Conservation (phyloP, 2,797 vertebrate genomes). For the Pogoniulus pusillus region DNA sequence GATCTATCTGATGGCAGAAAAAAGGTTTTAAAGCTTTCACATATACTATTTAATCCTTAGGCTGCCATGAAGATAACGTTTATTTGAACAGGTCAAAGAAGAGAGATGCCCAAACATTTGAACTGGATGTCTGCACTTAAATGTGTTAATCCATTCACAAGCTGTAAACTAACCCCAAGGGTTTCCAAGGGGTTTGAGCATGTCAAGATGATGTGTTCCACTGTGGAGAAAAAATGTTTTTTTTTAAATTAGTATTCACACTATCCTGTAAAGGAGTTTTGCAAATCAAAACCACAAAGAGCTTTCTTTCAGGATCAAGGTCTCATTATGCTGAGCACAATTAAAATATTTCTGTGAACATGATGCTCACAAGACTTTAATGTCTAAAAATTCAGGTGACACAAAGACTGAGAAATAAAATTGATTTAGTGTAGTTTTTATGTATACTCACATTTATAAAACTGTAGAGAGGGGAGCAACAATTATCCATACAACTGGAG, state of each 20-base stretch:
- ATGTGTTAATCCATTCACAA: neutral
- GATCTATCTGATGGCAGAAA: neutral
- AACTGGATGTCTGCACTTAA: neutral
- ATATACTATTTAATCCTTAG: neutral
- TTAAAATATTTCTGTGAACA: slow-evolving; percentile 3
- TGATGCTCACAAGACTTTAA: neutral
- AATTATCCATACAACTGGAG: neutral
- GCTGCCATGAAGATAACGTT: neutral
- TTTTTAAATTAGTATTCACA: neutral
- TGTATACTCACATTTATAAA: neutral
- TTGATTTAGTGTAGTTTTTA: neutral
- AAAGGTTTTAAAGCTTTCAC: neutral
- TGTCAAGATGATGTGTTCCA: neutral
- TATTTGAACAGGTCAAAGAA: neutral
- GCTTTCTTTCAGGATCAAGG: slow-evolving; percentile 9
- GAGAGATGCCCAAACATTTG: neutral
- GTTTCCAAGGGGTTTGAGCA: neutral
- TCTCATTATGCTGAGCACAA: neutral
- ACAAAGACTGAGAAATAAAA: neutral
- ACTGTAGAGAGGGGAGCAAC: neutral
- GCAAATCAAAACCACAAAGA: neutral
- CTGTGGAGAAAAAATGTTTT: neutral
- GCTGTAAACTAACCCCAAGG: neutral
- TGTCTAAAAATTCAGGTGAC: neutral
- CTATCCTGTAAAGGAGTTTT: neutral